Percentiles rank a stretch among this genome's conserved stretches.
Evolutionary conservation across 1,140 invertebrate genomes (phyloP).

Genomic region (Pygmarrhopalites habei): DNA sequence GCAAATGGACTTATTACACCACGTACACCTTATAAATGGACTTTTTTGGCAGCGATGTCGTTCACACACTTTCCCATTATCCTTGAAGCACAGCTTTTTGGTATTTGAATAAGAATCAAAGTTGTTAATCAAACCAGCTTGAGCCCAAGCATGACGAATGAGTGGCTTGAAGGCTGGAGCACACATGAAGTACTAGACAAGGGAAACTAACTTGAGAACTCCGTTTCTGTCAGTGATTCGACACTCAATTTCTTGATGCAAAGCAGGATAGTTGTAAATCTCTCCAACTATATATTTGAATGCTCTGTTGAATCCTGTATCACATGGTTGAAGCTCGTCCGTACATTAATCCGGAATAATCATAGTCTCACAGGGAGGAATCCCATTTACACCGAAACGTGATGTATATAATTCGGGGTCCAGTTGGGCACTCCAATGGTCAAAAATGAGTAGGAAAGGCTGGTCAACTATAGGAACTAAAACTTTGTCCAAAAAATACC

Average conservation of each 20-base stretch:
- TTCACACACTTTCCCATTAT: constrained; percentile 4
- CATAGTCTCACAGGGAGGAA: background rate
- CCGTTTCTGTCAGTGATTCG: constrained; percentile 9
- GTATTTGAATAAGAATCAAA: too few species aligned
- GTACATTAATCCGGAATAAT: constrained; percentile 25
- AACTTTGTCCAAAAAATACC: constrained; percentile 20
- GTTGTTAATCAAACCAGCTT: too few species aligned
- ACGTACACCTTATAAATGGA: constrained; percentile 11
- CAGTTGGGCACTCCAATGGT: constrained; percentile 23
- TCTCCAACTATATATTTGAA: constrained; percentile 19
- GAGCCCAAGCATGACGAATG: constrained; percentile 15
- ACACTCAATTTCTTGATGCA: constrained; percentile 6
- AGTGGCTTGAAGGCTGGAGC: constrained; percentile 17
- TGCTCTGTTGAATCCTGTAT: constrained; percentile 20
- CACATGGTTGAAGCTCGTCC: constrained; percentile 20
- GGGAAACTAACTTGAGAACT: constrained; percentile 9
- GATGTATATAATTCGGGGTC: constrained; percentile 7
- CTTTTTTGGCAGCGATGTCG: background rate
- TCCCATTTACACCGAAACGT: constrained; percentile 12
- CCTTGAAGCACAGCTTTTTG: too few species aligned
- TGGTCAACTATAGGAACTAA: constrained; percentile 2
- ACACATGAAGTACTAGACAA: constrained; percentile 3
- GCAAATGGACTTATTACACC: constrained; percentile 12
- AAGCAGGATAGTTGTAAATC: background rate
- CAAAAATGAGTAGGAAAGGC: constrained; percentile 22